These are phyloP conservation scores for Paedocypris micromegethes DNA, from an alignment of 2,797 vertebrate species.

Conservation along the genomic window DNA sequence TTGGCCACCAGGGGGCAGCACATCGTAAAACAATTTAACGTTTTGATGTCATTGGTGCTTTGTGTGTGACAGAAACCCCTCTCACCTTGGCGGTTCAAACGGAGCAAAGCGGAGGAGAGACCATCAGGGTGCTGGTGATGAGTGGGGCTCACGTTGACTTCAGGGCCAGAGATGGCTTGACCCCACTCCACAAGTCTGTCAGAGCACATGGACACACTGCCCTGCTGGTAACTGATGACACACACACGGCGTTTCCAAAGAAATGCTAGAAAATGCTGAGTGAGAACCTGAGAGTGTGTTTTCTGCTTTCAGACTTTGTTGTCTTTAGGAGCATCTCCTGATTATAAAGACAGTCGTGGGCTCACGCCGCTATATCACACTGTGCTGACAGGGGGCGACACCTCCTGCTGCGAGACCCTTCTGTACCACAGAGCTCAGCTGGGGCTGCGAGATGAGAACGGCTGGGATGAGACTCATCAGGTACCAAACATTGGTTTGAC, in stretches of 20 bases:
- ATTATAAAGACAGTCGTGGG: slow-evolving; percentile 89
- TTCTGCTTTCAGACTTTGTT: slow-evolving; percentile 64
- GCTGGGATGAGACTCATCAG: slow-evolving; percentile 95
- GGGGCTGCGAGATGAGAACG: slow-evolving; percentile 86
- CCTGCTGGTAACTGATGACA: slow-evolving; percentile 72
- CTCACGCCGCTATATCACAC: slow-evolving; percentile 92
- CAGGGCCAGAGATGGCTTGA: slow-evolving; percentile 86
- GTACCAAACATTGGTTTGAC: slow-evolving; percentile 54
- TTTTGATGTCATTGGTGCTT: not conserved
- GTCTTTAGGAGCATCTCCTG: slow-evolving; percentile 86
- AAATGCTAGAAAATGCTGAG: too few relatives aligned
- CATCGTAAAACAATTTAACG: slow-evolving; percentile 1
- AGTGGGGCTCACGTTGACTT: slow-evolving; percentile 90
- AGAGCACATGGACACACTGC: slow-evolving; percentile 82
- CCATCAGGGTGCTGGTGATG: slow-evolving; percentile 83
- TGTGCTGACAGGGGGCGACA: slow-evolving; percentile 89
- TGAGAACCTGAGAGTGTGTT: not conserved
- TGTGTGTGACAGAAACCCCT: slow-evolving; percentile 75
- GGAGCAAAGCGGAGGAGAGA: slow-evolving; percentile 79
- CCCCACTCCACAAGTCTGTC: slow-evolving; percentile 85
- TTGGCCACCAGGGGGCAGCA: slow-evolving; percentile 50
- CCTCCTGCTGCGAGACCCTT: slow-evolving; percentile 88
- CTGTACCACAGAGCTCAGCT: slow-evolving; percentile 82
- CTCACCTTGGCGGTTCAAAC: slow-evolving; percentile 86
- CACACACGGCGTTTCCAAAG: not conserved